Conservation (phyloP, 2,797 vertebrate species). For the Pagetopsis macropterus region DNA sequence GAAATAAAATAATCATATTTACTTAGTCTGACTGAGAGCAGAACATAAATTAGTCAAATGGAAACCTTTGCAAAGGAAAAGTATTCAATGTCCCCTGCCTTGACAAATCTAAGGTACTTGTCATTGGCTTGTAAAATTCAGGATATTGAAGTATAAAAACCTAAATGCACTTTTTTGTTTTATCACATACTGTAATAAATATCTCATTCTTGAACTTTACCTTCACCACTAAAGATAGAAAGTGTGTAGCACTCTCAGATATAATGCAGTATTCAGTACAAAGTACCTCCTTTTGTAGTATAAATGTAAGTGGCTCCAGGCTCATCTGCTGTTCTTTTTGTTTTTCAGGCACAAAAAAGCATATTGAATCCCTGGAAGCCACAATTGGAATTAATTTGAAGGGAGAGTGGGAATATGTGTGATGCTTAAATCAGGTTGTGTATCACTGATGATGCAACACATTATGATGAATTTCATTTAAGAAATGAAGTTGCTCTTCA, state of each 20-base stretch:
- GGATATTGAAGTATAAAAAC: background rate
- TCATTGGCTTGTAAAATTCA: background rate
- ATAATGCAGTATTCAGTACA: background rate
- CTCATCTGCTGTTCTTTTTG: constrained; percentile 9
- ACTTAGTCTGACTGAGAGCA: background rate
- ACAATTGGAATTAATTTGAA: background rate
- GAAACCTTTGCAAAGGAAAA: background rate
- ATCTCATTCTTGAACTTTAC: background rate
- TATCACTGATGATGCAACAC: background rate
- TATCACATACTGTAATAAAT: too few relatives aligned
- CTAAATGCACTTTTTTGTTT: too few relatives aligned
- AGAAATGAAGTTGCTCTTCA: background rate
- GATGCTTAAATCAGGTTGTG: background rate
- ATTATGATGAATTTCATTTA: background rate
- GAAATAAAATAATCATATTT: background rate
- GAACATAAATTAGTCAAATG: background rate
- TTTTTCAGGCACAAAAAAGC: constrained; percentile 14
- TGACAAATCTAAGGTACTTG: background rate
- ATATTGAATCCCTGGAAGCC: background rate
- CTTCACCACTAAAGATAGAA: background rate
- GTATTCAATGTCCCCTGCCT: background rate
- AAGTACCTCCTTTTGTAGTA: constrained; percentile 9
- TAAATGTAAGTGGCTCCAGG: constrained; percentile 18
- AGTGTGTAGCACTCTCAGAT: background rate
- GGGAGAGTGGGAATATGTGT: too few relatives aligned